Evolutionary conservation across 2,113 vertebrate species (phyloP).

Genomic region (Heterochromis multidens): DNA sequence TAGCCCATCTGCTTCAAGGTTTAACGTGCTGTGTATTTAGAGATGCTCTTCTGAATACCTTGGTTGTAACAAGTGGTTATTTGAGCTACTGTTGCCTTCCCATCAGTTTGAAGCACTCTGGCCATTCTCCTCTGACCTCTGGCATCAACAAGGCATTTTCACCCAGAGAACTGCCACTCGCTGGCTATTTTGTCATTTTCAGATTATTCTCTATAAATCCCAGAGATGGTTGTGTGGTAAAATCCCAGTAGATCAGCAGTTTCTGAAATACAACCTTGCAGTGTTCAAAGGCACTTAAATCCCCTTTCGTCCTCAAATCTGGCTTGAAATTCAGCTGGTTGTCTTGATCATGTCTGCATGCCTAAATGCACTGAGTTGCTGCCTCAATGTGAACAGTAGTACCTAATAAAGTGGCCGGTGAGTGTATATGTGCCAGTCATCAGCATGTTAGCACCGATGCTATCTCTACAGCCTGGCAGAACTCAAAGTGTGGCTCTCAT

Average conservation of each 20-base stretch:
- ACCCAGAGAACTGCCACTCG: too few relatives aligned
- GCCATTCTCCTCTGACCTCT: too few relatives aligned
- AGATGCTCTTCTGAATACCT: too few relatives aligned
- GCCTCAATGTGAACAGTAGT: neutral
- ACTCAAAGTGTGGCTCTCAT: neutral
- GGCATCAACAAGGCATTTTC: too few relatives aligned
- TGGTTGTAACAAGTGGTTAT: too few relatives aligned
- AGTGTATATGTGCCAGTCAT: neutral
- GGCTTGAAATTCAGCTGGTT: neutral
- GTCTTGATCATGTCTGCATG: neutral
- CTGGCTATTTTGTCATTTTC: too few relatives aligned
- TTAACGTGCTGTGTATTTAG: too few relatives aligned
- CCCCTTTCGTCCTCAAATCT: neutral
- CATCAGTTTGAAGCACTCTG: too few relatives aligned
- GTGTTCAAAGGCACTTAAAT: neutral
- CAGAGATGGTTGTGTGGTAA: neutral
- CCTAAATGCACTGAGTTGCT: neutral
- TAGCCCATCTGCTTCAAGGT: too few relatives aligned
- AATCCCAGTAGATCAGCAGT: neutral
- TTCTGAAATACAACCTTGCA: neutral
- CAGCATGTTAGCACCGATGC: neutral
- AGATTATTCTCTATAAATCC: too few relatives aligned
- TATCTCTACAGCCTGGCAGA: neutral
- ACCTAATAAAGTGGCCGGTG: neutral
- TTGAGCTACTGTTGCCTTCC: too few relatives aligned